Conservation (phyloP, 2,888 invertebrate species). For the Helobdella robusta region DNA sequence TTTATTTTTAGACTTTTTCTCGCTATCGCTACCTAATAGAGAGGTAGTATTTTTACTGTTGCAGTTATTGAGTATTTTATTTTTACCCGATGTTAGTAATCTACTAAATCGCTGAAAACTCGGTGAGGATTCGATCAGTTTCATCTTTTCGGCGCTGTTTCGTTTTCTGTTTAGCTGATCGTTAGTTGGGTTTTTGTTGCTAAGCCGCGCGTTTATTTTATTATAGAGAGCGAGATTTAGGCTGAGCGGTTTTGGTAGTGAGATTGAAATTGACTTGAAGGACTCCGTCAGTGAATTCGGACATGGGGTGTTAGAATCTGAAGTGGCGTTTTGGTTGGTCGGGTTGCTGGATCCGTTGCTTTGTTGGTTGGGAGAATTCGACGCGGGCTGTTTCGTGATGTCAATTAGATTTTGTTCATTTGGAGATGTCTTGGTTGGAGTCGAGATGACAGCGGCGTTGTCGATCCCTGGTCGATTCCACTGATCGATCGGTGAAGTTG, state of each 20-base stretch:
- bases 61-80: background rate
- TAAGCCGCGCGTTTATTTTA: background rate
- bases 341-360: background rate
- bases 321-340: no score
- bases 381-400: background rate
- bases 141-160: background rate
- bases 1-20: background rate
- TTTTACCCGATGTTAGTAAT: background rate
- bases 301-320: background rate
- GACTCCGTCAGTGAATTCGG: background rate
- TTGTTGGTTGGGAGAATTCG: background rate
- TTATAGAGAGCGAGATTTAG: slow-evolving; percentile 6
- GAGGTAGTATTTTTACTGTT: background rate
- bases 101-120: no score
- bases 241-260: slow-evolving; percentile 9
- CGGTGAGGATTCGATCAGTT: background rate
- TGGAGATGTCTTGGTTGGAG: background rate
- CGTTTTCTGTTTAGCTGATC: background rate
- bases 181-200: background rate
- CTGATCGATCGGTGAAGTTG: background rate
- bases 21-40: no score
- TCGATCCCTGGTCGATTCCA: slow-evolving; percentile 11
- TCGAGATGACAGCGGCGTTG: slow-evolving; percentile 14
- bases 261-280: background rate
- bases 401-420: background rate